Base-by-base conservation (phyloP, 2,797 vertebrate genomes). In the Chrysocyon brachyurus region DNA sequence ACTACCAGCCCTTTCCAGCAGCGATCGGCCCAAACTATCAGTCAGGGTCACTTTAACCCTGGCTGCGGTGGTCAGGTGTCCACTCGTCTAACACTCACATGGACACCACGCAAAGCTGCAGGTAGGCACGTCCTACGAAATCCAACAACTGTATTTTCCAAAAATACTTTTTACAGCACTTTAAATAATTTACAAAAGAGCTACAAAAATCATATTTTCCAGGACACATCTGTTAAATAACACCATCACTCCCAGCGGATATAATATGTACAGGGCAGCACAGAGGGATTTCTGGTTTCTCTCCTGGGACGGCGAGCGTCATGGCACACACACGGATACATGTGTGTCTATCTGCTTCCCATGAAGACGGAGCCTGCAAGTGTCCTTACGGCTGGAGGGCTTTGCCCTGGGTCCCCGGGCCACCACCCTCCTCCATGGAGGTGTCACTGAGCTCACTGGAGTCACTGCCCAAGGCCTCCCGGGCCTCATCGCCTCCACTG, bases 151-250 rank as follows among this genome's bases (percentile, higher is more conserved):
- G 1, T 14, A 1, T 87, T 97, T 97, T 97, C 96, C 97, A 98
- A 98, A 98, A 98, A 98, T 98, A 98, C 92, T 98, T 98, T 97
- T 98, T 96, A 98, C 97, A 98, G 91, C 78, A 68, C 96, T 98
- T 98, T 95, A 98, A 99, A 98, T 98, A 98, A 98, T 98, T 98
- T 98, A 98, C 98, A 98, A 98, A 98, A 98, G 98, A 59, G 86
- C 97, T 98, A 98, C 96, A 98, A 98, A 98, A 98, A 63, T 49
- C 83, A 59, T 95, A 49, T 97, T 97, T 96, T 90, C 87, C 0
- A 57, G 36, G 85, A 98, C 36, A 96, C 86, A 52, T 86, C 94
- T 97, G 97, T 97, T 98, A 97, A 98, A 98, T 96, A 98, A 94
- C 97, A 97, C 88, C 77, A 26, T 73, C 78, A 36, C 40, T 97